Evolutionary conservation across 1,140 invertebrate species (phyloP).

Genomic region (Drosophila auraria): DNA sequence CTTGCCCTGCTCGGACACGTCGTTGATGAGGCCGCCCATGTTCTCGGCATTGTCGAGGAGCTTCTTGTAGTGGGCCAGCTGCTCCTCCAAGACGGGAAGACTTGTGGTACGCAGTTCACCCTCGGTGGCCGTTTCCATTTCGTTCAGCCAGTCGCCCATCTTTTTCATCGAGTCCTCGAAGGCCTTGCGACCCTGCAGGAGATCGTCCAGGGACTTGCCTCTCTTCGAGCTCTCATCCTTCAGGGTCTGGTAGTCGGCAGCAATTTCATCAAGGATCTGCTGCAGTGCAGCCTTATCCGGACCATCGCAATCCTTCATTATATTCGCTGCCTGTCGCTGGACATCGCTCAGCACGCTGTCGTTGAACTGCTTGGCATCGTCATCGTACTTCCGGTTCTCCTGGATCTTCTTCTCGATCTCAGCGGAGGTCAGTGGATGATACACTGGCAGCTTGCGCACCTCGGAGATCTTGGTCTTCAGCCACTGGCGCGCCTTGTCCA

Average conservation of each 20-base stretch:
- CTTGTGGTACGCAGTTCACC: slow-evolving; percentile 91
- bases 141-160: slow-evolving; percentile 93
- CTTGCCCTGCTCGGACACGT: slow-evolving; percentile 92
- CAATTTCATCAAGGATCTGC: slow-evolving; percentile 88
- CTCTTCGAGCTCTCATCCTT: slow-evolving; percentile 91
- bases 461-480: slow-evolving; percentile 91
- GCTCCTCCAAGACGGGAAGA: slow-evolving; percentile 93
- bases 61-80: slow-evolving; percentile 93
- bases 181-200: slow-evolving; percentile 90
- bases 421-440: slow-evolving; percentile 89
- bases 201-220: slow-evolving; percentile 89
- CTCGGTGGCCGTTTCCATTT: slow-evolving; percentile 93
- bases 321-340: slow-evolving; percentile 90
- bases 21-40: slow-evolving; percentile 89
- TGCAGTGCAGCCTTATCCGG: slow-evolving; percentile 89
- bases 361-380: slow-evolving; percentile 92
- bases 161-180: slow-evolving; percentile 93
- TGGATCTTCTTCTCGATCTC: slow-evolving; percentile 92
- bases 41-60: slow-evolving; percentile 91
- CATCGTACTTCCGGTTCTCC: slow-evolving; percentile 90
- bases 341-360: slow-evolving; percentile 91
- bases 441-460: slow-evolving; percentile 90
- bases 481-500: slow-evolving; percentile 92
- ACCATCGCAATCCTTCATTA: slow-evolving; percentile 93
- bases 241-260: slow-evolving; percentile 89